Percentiles rank a stretch among this genome's conserved stretches.
These are phyloP conservation scores for Amyelois transitella DNA, from an alignment of 1,140 invertebrate species.

Conservation along the genomic window DNA sequence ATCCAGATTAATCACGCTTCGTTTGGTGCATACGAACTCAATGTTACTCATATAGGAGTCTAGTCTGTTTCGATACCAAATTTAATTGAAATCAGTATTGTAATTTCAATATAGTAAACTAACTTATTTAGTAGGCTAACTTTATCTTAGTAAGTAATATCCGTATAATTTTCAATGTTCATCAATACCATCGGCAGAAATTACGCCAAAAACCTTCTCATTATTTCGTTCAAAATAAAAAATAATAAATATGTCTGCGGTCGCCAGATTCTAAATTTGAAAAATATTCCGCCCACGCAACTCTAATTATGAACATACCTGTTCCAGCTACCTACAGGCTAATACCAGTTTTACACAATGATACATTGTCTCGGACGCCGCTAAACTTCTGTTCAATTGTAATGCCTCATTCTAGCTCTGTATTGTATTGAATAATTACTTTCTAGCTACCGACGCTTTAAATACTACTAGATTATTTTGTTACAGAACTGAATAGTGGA, in stretches of 20 bases:
- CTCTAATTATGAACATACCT: constrained; percentile 49
- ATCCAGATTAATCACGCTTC: too few species aligned
- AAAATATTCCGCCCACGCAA: constrained; percentile 41
- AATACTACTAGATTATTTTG: neutral
- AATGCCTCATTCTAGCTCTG: constrained; percentile 16
- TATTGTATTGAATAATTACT: constrained; percentile 22
- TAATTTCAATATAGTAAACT: too few species aligned
- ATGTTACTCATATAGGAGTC: too few species aligned
- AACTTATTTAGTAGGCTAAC: too few species aligned
- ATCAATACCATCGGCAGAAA: too few species aligned
- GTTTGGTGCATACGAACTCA: too few species aligned
- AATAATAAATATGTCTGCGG: neutral
- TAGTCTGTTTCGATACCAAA: too few species aligned
- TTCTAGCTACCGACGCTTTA: neutral
- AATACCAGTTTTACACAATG: constrained; percentile 50
- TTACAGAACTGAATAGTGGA: too few species aligned
- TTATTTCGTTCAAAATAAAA: neutral
- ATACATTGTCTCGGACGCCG: constrained; percentile 43
- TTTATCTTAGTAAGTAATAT: too few species aligned
- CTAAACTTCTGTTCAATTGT: constrained; percentile 50
- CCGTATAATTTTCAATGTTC: too few species aligned
- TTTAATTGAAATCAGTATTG: too few species aligned
- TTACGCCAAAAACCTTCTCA: too few species aligned
- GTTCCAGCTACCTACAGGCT: constrained; percentile 35
- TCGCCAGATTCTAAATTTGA: constrained; percentile 7